Evolutionary conservation across 2,888 invertebrate species (phyloP), one percentile per base, ranked within the genome.

Genomic region (Clepsis dumicolana): DNA sequence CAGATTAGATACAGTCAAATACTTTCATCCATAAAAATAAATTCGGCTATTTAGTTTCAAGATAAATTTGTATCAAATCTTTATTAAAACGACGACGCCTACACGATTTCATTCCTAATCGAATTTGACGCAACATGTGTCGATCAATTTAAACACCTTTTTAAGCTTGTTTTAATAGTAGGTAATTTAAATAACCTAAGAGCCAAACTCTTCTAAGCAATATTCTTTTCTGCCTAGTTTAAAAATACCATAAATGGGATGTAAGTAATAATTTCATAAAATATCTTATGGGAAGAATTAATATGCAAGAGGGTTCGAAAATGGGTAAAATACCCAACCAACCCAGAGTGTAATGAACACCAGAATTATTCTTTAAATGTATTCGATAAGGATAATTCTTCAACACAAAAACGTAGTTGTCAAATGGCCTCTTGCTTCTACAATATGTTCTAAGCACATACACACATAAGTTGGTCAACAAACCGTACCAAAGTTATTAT

Each of bases 381-480:
- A 21, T 2, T 48, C 10, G 0, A 21, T 48, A 48, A 12, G 48
- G 21, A 48, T 48, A 21, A 48, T 21, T 48, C 8, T 48, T 48
- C 48, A 48, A 21, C 12, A 21, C 21, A 21, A 48, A 10, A 48
- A 4, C 21, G 12, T 4, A 41, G 4, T 16, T 4, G n/a, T 41
- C 16, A 41, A 16, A n/a, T 41, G n/a, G 8, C 41, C n/a, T 48
- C 2, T 48, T 21, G 21, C 12, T 48, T 48, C 3, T 48, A 21
- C 18, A 21, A 21, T 2, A 21, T 48, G 10, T 41, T 44, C 44
- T 48, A 21, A 48, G 48, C 48, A 18, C 48, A 52, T 25, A 54
- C 64, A 64, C 50, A 66, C 68, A 63, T 52, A 68, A 59, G 52
- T 41, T 68, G 59, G 59, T 53, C 68, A 68, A 68, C 63, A 59